A percentile compares a stretch with the other conserved stretches of the same genome.
These are phyloP conservation scores for Telmatherina bonti DNA, from an alignment of 2,797 vertebrate genomes.

Conservation along the genomic window DNA sequence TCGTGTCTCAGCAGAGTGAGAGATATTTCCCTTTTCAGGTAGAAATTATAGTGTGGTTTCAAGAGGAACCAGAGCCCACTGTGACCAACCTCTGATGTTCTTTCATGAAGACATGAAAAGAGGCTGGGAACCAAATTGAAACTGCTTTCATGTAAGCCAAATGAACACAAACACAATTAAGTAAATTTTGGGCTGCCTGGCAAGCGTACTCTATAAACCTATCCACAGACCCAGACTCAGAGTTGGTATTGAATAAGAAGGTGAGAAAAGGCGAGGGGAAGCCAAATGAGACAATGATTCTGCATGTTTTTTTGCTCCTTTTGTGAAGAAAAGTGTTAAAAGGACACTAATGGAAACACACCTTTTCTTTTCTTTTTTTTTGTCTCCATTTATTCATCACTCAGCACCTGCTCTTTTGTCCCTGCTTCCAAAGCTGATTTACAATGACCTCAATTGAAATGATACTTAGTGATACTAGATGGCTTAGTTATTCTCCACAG, in stretches of 20 bases:
- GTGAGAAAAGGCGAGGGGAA: slow-evolving; percentile 13
- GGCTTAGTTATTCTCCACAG: slow-evolving; percentile 32
- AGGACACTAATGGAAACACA: slow-evolving; percentile 8
- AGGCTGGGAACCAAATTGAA: slow-evolving; percentile 10
- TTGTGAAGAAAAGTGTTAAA: not conserved
- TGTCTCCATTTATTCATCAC: slow-evolving; percentile 8
- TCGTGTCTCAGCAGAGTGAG: slow-evolving; percentile 17
- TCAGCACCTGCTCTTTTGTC: slow-evolving; percentile 1
- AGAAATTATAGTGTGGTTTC: slow-evolving; percentile 22
- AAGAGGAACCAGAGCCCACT: slow-evolving; percentile 16
- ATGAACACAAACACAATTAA: slow-evolving; percentile 45
- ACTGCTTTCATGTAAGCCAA: slow-evolving; percentile 33
- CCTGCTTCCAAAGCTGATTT: slow-evolving; percentile 19
- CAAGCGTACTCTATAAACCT: not conserved
- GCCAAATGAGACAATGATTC: slow-evolving; percentile 36
- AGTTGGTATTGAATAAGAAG: slow-evolving; percentile 27
- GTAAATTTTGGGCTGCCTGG: slow-evolving; percentile 8
- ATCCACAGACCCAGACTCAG: not conserved
- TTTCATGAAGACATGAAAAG: slow-evolving; percentile 39
- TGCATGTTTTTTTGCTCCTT: slow-evolving; percentile 8
- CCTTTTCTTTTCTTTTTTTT: not conserved
- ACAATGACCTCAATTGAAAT: not conserved
- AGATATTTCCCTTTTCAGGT: slow-evolving; percentile 15
- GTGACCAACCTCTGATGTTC: slow-evolving; percentile 21
- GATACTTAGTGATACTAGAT: slow-evolving; percentile 5